A percentile compares a stretch with the other conserved stretches of the same genome.
Conservation (phyloP, 2,797 vertebrate genomes). For the Phataginus tetradactyla region DNA sequence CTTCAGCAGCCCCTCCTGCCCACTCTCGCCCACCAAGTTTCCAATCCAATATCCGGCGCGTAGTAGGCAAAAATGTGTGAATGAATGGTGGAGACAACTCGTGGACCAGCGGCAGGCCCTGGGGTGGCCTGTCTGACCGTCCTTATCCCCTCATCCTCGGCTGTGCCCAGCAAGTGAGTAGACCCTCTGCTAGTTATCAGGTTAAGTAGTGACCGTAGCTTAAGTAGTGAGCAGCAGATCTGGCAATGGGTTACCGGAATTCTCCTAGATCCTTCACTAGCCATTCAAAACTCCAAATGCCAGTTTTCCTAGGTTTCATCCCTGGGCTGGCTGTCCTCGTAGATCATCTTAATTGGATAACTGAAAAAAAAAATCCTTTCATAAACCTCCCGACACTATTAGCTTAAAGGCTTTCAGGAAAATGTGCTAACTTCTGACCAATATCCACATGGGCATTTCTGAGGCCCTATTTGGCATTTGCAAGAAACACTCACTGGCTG, state of each 20-base stretch:
- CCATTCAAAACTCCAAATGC: neutral
- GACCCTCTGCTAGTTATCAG: neutral
- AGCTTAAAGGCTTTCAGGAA: conserved; percentile 1
- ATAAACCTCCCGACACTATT: neutral
- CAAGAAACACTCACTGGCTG: neutral
- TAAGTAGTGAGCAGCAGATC: neutral
- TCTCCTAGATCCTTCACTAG: neutral
- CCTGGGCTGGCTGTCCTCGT: neutral
- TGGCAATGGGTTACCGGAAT: neutral
- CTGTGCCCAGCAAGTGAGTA: neutral
- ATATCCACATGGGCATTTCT: neutral
- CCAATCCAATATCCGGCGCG: accelerated
- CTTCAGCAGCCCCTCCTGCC: neutral
- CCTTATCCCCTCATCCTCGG: accelerated
- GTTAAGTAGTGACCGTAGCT: neutral
- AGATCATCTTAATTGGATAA: conserved; percentile 40
- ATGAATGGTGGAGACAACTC: accelerated
- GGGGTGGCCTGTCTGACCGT: accelerated
- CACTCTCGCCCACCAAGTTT: accelerated
- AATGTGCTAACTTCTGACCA: conserved; percentile 32
- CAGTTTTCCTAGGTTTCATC: too few relatives aligned
- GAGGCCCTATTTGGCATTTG: neutral
- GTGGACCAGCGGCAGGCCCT: accelerated
- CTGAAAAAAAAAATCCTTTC: neutral
- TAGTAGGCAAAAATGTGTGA: accelerated